These are phyloP conservation scores for Lagopus muta DNA, from an alignment of 2,113 vertebrate genomes.

Conservation along the genomic window DNA sequence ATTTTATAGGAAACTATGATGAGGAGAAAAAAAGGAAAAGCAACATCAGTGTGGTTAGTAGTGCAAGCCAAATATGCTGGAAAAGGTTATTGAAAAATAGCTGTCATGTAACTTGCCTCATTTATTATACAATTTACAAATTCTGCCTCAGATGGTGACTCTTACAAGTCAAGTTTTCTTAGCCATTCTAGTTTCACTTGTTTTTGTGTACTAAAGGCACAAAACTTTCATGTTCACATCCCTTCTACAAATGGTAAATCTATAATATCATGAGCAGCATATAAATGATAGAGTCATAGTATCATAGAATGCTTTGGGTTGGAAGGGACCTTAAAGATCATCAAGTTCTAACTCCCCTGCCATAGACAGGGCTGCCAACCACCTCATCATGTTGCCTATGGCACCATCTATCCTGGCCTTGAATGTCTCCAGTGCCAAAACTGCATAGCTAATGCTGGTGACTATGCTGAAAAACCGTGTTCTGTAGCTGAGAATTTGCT, in stretches of 20 bases:
- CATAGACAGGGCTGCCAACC: no score
- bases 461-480: not conserved
- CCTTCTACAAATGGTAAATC: not conserved
- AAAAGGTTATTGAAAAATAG: not conserved
- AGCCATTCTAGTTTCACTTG: not conserved
- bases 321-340: no score
- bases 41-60: not conserved
- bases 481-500: not conserved
- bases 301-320: no score
- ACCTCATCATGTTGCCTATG: no score
- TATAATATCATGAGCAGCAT: not conserved
- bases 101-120: not conserved
- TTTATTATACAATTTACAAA: not conserved
- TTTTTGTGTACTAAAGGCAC: not conserved
- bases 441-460: not conserved
- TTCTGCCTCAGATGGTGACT: not conserved
- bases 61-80: not conserved
- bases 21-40: not conserved
- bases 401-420: no score
- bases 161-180: not conserved
- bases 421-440: not conserved
- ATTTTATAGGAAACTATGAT: not conserved
- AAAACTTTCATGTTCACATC: not conserved
- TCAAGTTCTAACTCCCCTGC: no score
- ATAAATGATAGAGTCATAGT: no score